A percentile compares a stretch with the other conserved stretches of the same genome.
Conservation (phyloP, 2,888 invertebrate species). For the Campoplex capitator region DNA sequence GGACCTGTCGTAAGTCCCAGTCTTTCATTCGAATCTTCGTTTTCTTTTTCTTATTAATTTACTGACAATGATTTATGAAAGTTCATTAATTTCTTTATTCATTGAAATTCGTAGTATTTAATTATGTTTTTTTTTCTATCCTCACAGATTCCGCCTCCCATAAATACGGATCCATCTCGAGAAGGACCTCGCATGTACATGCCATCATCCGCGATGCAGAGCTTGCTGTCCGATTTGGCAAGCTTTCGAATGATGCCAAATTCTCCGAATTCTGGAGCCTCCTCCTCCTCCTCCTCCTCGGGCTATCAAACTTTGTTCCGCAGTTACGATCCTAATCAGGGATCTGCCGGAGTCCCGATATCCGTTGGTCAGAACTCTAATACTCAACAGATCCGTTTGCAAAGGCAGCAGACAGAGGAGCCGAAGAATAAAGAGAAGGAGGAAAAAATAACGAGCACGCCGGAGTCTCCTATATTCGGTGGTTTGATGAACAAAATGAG, state of each 20-base stretch:
- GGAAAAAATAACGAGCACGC: constrained; percentile 2
- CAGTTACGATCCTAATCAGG: constrained; percentile 11
- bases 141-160: neutral
- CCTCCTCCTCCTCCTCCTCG: neutral
- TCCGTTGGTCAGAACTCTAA: neutral
- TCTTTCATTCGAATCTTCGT: neutral
- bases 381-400: constrained; percentile 8
- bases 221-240: neutral
- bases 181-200: neutral
- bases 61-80: neutral
- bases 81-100: neutral
- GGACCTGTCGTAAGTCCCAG: constrained; percentile 12
- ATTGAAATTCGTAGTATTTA: neutral
- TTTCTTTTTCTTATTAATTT: neutral
- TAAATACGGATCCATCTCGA: neutral
- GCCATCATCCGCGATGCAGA: neutral
- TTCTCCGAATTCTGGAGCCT: neutral
- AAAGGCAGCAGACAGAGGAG: constrained; percentile 13
- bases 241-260: neutral
- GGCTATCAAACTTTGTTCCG: constrained; percentile 5
- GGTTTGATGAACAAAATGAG: constrained; percentile 56
- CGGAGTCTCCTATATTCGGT: neutral
- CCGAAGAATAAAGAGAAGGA: neutral
- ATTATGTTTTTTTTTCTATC: neutral
- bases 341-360: neutral